These are phyloP conservation scores for Cheilosia vernalis DNA, from an alignment of 2,888 invertebrate species.

Conservation along the genomic window DNA sequence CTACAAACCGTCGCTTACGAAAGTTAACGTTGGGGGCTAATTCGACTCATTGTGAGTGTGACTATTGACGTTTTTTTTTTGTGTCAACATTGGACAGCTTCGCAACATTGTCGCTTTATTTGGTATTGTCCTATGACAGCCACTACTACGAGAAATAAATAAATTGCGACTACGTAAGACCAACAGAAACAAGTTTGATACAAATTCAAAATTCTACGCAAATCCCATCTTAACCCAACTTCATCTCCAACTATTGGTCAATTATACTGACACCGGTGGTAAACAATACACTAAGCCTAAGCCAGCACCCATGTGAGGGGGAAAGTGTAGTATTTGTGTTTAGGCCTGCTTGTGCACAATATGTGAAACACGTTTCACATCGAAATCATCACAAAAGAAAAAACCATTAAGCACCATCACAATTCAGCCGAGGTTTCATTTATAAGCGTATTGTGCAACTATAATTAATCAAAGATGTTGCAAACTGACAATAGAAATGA, in stretches of 20 bases:
- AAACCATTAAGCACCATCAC: constrained; percentile 52
- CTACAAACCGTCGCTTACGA: too few relatives aligned
- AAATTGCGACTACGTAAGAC: background rate
- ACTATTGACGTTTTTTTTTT: too few relatives aligned
- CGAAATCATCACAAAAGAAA: constrained; percentile 55
- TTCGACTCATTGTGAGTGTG: too few relatives aligned
- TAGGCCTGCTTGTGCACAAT: constrained; percentile 38
- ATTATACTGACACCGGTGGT: constrained; percentile 2
- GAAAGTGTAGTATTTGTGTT: too few relatives aligned
- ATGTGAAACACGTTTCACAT: constrained; percentile 64
- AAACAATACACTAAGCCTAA: constrained; percentile 13
- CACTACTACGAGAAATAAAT: too few relatives aligned
- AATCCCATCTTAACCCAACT: background rate
- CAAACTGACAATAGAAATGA: constrained; percentile 41
- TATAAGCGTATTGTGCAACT: constrained; percentile 43
- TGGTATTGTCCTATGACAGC: too few relatives aligned
- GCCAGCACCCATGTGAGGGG: too few relatives aligned
- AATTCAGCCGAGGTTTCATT: constrained; percentile 49
- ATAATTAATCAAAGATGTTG: constrained; percentile 35
- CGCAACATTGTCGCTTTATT: too few relatives aligned
- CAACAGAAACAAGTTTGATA: background rate
- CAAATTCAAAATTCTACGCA: background rate
- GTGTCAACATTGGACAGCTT: too few relatives aligned
- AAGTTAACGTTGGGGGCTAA: too few relatives aligned
- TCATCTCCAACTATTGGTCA: too few relatives aligned